These are phyloP conservation scores for Proteles cristata DNA, from an alignment of 2,113 vertebrate genomes.

Conservation along the genomic window DNA sequence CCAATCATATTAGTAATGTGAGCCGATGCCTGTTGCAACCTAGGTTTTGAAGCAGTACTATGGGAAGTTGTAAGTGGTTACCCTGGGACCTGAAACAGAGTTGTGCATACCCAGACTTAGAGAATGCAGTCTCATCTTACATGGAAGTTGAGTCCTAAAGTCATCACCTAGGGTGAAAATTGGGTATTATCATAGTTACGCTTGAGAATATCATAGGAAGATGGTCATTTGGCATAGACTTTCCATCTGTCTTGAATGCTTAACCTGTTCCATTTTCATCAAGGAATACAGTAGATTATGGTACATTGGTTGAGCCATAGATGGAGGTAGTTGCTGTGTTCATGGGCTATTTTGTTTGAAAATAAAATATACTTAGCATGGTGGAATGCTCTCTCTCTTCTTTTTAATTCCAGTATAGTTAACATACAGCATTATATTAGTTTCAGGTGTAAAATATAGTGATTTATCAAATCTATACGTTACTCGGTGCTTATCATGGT, in stretches of 20 bases:
- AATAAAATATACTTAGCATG: not conserved
- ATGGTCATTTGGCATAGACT: not conserved
- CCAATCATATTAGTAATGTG: constrained; percentile 37
- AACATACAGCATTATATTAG: not conserved
- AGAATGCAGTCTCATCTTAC: not conserved
- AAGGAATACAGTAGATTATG: not conserved
- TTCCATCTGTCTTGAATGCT: not conserved
- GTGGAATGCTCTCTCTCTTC: not conserved
- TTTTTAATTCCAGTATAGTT: not conserved
- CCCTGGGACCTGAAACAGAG: not conserved
- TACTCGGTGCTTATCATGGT: not conserved
- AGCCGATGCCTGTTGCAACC: not conserved
- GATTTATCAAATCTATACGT: not conserved
- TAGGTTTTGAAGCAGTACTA: not conserved
- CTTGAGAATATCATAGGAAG: not conserved
- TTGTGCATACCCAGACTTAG: not conserved
- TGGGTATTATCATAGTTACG: not conserved
- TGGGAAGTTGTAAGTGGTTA: not conserved
- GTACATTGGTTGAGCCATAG: not conserved
- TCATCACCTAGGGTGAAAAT: not conserved
- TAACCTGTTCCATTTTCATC: not conserved
- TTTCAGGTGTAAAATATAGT: not conserved
- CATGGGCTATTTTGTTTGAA: not conserved
- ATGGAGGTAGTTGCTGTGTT: not conserved
- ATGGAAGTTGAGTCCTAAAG: not conserved